These are phyloP conservation scores for Nesidiocoris tenuis DNA, from an alignment of 2,888 invertebrate species.

Conservation along the genomic window DNA sequence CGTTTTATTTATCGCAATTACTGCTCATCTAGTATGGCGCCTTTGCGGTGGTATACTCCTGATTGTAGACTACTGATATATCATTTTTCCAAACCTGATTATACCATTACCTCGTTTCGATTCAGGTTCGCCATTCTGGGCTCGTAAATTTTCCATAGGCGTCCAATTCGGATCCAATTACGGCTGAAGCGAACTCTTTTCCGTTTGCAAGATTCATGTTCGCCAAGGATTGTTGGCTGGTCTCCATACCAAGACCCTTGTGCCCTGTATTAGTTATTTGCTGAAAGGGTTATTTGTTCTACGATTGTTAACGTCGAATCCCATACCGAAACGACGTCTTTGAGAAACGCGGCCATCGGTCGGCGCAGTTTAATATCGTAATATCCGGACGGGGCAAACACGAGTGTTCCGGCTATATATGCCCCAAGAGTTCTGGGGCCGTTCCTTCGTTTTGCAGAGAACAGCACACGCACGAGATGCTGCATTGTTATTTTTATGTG, in stretches of 20 bases:
- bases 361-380: constrained; percentile 20
- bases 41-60: no score
- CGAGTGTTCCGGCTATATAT: background rate
- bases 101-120: no score
- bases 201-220: background rate
- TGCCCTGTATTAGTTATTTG: constrained; percentile 21
- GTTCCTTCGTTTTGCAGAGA: background rate
- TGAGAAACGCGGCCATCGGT: background rate
- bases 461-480: background rate
- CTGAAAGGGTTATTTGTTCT: constrained; percentile 18
- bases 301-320: constrained; percentile 10
- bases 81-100: no score
- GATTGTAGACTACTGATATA: no score
- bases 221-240: background rate
- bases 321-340: background rate
- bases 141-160: no score
- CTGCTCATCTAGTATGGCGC: no score
- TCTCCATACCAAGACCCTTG: background rate
- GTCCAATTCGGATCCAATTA: background rate
- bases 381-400: constrained; percentile 13
- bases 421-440: background rate
- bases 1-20: no score
- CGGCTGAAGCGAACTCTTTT: background rate
- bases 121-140: no score
- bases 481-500: background rate